These are phyloP conservation scores for Seira ritae DNA, from an alignment of 2,888 invertebrate species.

Conservation along the genomic window DNA sequence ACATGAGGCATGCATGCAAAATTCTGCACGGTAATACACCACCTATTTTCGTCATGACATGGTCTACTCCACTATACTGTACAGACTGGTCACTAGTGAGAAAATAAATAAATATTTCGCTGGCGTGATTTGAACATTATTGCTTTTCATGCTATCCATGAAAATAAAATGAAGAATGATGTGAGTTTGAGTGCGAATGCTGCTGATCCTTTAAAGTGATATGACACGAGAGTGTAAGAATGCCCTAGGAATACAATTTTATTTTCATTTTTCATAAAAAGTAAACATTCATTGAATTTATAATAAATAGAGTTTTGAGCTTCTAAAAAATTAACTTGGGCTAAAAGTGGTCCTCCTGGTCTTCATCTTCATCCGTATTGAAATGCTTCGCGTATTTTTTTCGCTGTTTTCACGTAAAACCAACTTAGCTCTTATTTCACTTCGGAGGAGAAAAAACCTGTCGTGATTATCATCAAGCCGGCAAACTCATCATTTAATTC, in stretches of 20 bases:
- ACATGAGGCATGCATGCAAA: slow-evolving; percentile 39
- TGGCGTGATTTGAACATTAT: slow-evolving; percentile 52
- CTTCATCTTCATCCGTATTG: neutral
- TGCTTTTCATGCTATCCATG: slow-evolving; percentile 25
- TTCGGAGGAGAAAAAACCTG: slow-evolving; percentile 13
- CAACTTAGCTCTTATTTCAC: neutral
- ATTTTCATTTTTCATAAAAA: neutral
- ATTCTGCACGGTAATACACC: slow-evolving; percentile 25
- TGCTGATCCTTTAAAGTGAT: slow-evolving; percentile 21
- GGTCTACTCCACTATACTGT: neutral
- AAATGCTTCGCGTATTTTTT: too few relatives aligned
- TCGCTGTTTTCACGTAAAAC: neutral
- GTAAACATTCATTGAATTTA: slow-evolving; percentile 45
- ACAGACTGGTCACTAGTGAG: too few relatives aligned
- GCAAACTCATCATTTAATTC: slow-evolving; percentile 29
- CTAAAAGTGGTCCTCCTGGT: neutral
- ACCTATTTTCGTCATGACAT: neutral
- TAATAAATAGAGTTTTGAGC: neutral
- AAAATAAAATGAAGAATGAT: neutral
- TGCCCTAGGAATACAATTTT: slow-evolving; percentile 31
- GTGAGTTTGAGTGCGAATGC: too few relatives aligned
- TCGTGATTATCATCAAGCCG: slow-evolving; percentile 37
- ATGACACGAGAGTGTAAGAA: slow-evolving; percentile 34
- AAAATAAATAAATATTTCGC: neutral
- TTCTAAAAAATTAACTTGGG: too few relatives aligned